Conservation (phyloP, 2,113 vertebrate species). For the Hemiprocne comata region DNA sequence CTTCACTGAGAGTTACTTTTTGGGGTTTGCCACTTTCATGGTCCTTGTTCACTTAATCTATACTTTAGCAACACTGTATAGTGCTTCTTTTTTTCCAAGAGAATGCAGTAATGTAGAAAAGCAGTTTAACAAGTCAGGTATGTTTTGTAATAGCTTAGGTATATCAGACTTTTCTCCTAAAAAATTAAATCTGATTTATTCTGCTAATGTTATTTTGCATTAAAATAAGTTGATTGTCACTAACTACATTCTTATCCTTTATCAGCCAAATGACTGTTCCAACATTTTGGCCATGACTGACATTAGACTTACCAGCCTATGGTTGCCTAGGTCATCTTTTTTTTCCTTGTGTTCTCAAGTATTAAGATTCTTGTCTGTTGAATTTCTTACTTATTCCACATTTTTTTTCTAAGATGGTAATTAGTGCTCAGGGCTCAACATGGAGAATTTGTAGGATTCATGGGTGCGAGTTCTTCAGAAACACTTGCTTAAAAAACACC, state of each 20-base stretch:
- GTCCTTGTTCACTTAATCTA: background rate
- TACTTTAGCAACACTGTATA: too few relatives aligned
- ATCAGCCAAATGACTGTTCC: background rate
- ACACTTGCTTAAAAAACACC: background rate
- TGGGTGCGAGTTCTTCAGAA: background rate
- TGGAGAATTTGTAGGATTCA: background rate
- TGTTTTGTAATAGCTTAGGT: background rate
- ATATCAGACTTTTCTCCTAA: background rate
- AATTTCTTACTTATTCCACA: background rate
- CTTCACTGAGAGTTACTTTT: background rate
- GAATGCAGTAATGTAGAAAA: background rate
- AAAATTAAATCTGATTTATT: background rate
- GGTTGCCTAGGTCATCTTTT: background rate
- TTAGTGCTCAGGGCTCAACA: background rate
- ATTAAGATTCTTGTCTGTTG: background rate
- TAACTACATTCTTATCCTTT: background rate
- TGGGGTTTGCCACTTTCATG: background rate
- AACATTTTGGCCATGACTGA: background rate
- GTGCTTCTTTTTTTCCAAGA: background rate
- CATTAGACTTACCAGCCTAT: too few relatives aligned
- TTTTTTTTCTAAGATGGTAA: background rate
- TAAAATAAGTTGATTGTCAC: background rate
- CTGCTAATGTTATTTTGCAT: background rate
- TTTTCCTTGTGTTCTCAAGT: background rate
- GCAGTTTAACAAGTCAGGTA: accelerated